Conservation (phyloP, 2,113 vertebrate species). For the Pangasianodon gigas region DNA sequence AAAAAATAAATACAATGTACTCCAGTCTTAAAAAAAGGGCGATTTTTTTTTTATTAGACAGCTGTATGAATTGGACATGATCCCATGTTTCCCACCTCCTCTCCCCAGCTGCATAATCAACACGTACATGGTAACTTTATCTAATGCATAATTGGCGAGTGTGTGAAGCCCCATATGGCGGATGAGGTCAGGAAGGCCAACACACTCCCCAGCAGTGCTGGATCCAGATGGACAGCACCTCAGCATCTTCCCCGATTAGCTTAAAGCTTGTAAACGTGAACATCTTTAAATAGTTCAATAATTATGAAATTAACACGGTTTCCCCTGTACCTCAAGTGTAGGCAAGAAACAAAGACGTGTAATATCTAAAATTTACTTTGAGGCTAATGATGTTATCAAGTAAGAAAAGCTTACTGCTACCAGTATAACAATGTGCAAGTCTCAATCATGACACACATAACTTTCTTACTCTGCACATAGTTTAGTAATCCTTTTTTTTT, state of each 20-base stretch:
- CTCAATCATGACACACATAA: not conserved
- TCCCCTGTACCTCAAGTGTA: not conserved
- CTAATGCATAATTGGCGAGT: constrained; percentile 11
- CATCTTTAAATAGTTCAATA: not conserved
- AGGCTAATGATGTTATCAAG: not conserved
- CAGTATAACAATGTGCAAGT: not conserved
- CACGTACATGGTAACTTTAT: constrained; percentile 19
- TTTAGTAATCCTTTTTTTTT: not conserved
- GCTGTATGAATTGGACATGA: constrained; percentile 58
- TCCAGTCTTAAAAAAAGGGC: constrained; percentile 11
- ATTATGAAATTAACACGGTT: not conserved
- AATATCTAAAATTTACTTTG: not conserved
- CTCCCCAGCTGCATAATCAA: constrained; percentile 48
- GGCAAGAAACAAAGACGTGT: not conserved
- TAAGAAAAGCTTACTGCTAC: not conserved
- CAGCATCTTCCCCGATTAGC: not conserved
- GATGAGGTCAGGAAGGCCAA: constrained; percentile 36
- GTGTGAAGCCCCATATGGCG: not conserved
- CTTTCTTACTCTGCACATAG: not conserved
- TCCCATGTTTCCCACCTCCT: constrained; percentile 9
- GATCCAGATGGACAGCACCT: constrained; percentile 21
- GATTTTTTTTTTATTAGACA: constrained; percentile 63
- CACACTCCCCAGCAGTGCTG: not conserved
- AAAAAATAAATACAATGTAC: constrained; percentile 13
- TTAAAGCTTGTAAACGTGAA: constrained; percentile 26